Conservation (phyloP, 2,888 invertebrate species). For the Eilema depressum region DNA sequence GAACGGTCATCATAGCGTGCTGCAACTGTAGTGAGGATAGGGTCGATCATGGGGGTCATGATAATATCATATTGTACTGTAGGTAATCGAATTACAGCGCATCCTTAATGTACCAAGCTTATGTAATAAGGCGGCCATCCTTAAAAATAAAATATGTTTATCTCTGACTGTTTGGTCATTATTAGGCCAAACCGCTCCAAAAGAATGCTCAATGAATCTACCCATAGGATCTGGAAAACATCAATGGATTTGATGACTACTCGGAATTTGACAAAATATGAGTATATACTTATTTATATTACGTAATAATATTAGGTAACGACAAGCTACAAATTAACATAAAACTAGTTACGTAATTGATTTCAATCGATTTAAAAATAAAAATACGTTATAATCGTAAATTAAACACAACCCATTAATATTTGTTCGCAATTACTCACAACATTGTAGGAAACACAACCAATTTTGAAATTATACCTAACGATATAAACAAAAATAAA, state of each 20-base stretch:
- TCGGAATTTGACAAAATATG: neutral
- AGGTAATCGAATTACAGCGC: too few species aligned
- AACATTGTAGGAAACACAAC: slow-evolving; percentile 47
- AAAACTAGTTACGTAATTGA: slow-evolving; percentile 7
- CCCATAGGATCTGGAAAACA: neutral
- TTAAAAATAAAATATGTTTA: neutral
- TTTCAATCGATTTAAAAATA: neutral
- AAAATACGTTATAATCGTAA: neutral
- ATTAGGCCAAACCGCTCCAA: neutral
- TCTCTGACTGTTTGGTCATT: neutral
- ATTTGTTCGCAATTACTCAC: slow-evolving; percentile 39
- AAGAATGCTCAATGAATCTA: neutral
- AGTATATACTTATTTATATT: slow-evolving; percentile 1
- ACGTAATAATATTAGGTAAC: neutral
- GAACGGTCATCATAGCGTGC: too few species aligned
- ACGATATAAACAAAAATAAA: slow-evolving; percentile 15
- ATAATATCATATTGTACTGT: too few species aligned
- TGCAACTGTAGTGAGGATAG: neutral
- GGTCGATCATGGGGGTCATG: too few species aligned
- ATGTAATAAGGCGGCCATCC: neutral
- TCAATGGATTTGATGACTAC: neutral
- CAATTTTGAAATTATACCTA: slow-evolving; percentile 35
- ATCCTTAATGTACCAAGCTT: neutral
- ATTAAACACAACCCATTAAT: slow-evolving; percentile 28
- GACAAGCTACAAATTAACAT: neutral